phyloP scores from a whole-genome alignment of 2,888 invertebrate species.

The Lottia scabra region DNA sequence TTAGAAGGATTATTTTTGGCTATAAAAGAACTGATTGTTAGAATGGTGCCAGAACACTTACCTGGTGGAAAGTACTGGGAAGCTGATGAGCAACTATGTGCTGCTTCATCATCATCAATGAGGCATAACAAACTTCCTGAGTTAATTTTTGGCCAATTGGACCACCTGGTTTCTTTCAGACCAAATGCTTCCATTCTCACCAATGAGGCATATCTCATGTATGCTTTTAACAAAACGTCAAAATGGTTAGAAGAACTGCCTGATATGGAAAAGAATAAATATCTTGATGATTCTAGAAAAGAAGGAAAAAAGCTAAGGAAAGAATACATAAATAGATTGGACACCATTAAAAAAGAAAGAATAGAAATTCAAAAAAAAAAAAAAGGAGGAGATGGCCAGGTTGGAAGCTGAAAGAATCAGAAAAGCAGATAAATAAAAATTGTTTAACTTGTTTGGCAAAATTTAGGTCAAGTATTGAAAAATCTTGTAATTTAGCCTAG shows the following conservation, averaged over 20 bases:
- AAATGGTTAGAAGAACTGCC: constrained; percentile 10
- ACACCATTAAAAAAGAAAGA: constrained; percentile 10
- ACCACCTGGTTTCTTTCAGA: constrained; percentile 13
- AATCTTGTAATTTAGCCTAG: no score
- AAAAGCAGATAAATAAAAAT: constrained; percentile 17
- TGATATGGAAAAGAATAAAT: background rate
- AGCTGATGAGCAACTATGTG: constrained; percentile 10
- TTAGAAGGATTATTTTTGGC: constrained; percentile 10
- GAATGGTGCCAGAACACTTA: constrained; percentile 19
- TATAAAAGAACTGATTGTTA: background rate
- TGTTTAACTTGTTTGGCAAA: constrained; percentile 27
- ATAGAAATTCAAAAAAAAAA: constrained; percentile 7
- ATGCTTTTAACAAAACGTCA: constrained; percentile 16
- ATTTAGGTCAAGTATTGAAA: constrained; percentile 10
- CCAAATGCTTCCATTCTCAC: constrained; percentile 19
- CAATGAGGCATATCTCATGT: constrained; percentile 19
- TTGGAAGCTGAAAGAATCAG: constrained; percentile 13
- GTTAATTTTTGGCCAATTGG: constrained; percentile 14
- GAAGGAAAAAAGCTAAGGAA: background rate
- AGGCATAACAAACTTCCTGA: constrained; percentile 23
- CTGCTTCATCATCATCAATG: constrained; percentile 2
- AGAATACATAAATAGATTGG: constrained; percentile 14
- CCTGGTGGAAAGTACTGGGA: constrained; percentile 22
- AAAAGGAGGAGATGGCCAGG: constrained; percentile 13
- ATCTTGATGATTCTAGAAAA: constrained; percentile 9